Conservation (phyloP, 2,797 vertebrate genomes). For the Tachyglossus aculeatus region DNA sequence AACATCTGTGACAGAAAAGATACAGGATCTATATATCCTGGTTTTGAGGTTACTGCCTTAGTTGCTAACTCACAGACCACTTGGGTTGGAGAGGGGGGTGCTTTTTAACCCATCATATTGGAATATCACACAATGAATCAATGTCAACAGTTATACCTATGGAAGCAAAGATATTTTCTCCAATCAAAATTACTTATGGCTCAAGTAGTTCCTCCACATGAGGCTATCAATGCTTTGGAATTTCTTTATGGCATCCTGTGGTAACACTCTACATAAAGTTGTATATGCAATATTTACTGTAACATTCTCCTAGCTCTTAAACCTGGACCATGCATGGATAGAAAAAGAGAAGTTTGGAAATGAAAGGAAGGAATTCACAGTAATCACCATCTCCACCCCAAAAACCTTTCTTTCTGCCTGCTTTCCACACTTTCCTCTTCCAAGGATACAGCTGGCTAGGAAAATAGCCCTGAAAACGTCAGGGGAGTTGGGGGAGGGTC, state of each 20-base stretch:
- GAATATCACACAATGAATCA: not conserved
- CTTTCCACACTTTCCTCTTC: no score
- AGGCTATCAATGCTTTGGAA: not conserved
- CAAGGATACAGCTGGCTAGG: no score
- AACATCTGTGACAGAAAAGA: no score
- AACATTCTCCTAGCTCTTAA: conserved; percentile 48
- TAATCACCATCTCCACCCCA: no score
- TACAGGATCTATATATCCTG: no score
- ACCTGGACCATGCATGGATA: no score
- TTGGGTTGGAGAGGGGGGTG: not conserved
- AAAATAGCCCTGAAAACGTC: no score
- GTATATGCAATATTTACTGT: conserved; percentile 52
- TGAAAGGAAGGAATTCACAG: no score
- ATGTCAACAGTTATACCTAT: not conserved
- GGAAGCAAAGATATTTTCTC: conserved; percentile 25
- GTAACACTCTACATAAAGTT: conserved; percentile 42
- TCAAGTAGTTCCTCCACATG: conserved; percentile 46
- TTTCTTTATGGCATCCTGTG: conserved; percentile 36
- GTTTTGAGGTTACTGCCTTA: no score
- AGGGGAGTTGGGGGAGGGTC: no score
- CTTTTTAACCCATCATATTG: not conserved
- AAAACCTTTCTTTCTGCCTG: no score
- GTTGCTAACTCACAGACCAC: not conserved
- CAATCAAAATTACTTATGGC: conserved; percentile 49
- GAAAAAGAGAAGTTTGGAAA: no score